Evolutionary conservation across 2,797 vertebrate genomes (phyloP), one percentile per base, ranked within the genome.

Genomic region (Hybognathus amarus): DNA sequence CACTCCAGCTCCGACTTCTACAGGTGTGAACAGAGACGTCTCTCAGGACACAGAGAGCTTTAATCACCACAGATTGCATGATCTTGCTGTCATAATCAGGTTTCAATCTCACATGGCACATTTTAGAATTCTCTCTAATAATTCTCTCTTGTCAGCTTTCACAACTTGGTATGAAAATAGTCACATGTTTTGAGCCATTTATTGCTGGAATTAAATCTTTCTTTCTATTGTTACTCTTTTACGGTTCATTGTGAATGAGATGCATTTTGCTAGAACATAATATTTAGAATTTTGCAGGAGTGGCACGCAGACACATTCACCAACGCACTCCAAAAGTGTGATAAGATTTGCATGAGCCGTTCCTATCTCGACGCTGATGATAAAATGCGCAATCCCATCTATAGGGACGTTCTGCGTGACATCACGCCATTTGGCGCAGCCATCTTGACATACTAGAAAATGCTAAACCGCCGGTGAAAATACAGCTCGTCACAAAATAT

Each of bases 81-180:
- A 67, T 85, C 77, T 75, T 59, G 10, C 83, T 30, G 22, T 27
- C 54, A 27, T 85, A 80, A 85, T 80, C 75, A 77, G 61, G 77
- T 80, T 75, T 85, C 50, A 56, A 68, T 84, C 30, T 80, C 73
- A 68, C 69, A 54, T 71, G 5, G 22, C 77, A 85, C 77, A 70
- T 80, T 70, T 85, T 69, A 85, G 85, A 83, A 36, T 66, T 59
- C 38, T 67, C 22, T 18, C 27, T 80, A 68, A 69, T 80, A 78
- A n/a, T n/a, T n/a, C n/a, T n/a, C n/a, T n/a, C 47, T 74, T 59
- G 50, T 79, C 50, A 42, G 47, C 38, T 61, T 74, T 69, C 63
- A 68, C 83, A 61, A 24, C 12, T 45, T 77, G 2, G 10, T 42
- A 42, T 40, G 38, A 40, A 40, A 40, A 40, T 8, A 9, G 38